These are phyloP conservation scores for Mormyrus iriodes DNA, from an alignment of 2,113 vertebrate species.

Conservation along the genomic window DNA sequence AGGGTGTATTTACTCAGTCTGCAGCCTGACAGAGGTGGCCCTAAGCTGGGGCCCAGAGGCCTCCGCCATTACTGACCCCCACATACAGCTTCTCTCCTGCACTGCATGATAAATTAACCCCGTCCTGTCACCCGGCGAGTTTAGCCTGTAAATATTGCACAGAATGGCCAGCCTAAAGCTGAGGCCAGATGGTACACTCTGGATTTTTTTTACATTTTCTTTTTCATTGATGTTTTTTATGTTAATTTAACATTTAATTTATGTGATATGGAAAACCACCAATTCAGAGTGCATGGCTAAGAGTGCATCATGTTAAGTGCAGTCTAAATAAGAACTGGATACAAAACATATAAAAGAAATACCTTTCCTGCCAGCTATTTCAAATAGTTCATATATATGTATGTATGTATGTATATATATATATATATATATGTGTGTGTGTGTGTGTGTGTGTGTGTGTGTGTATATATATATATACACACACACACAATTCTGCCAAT, in stretches of 20 bases:
- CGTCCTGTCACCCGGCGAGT: not conserved
- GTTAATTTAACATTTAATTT: not conserved
- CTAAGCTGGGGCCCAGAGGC: not conserved
- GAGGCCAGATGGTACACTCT: not conserved
- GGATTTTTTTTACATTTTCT: not conserved
- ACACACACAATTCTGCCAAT: not conserved
- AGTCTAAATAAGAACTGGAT: not conserved
- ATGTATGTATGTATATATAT: not conserved
- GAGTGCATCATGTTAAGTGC: not conserved
- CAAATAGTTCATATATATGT: too few species aligned
- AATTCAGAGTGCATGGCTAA: not conserved
- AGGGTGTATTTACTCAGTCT: constrained; percentile 23
- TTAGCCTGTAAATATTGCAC: not conserved
- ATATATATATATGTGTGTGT: not conserved
- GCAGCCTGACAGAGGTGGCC: constrained; percentile 22
- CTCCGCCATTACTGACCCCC: not conserved
- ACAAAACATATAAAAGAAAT: not conserved
- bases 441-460: too few species aligned
- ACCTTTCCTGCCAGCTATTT: too few species aligned
- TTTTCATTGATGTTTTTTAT: not conserved
- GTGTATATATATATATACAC: not conserved
- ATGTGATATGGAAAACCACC: constrained; percentile 1
- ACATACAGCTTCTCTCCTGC: not conserved
- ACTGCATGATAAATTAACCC: not conserved
- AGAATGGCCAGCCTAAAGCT: not conserved